A percentile compares a stretch with the other conserved stretches of the same genome.
Conservation (phyloP, 1,140 invertebrate species). For the Drosophila littoralis region DNA sequence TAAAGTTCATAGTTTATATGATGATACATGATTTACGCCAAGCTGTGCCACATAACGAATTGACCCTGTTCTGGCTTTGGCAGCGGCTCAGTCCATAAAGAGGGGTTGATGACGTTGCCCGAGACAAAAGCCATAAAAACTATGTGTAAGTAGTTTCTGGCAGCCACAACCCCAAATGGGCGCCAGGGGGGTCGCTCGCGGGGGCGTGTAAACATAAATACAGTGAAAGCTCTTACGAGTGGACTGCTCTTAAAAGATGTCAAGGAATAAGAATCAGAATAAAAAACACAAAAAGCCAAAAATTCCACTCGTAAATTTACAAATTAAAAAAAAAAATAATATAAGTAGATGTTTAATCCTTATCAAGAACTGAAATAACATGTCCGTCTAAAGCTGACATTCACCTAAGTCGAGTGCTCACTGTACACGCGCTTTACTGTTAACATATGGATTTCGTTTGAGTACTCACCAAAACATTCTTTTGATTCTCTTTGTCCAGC, state of each 20-base stretch:
- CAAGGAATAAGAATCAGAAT: background rate
- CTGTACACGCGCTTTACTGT: background rate
- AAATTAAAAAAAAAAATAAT: no score
- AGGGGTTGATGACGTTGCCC: slow-evolving; percentile 38
- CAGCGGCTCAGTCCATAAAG: slow-evolving; percentile 6
- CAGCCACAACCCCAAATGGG: slow-evolving; percentile 7
- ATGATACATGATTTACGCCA: background rate
- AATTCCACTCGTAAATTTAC: no score
- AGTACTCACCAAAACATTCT: slow-evolving; percentile 89
- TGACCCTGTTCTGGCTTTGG: background rate
- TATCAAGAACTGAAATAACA: no score
- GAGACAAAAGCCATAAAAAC: slow-evolving; percentile 66
- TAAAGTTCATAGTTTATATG: background rate
- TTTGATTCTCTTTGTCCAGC: slow-evolving; percentile 94
- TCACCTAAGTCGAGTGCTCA: background rate
- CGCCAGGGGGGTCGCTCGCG: background rate
- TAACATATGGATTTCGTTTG: background rate
- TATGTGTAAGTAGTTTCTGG: slow-evolving; percentile 48
- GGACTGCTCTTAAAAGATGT: background rate
- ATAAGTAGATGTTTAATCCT: no score
- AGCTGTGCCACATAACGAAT: slow-evolving; percentile 14
- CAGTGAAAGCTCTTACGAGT: background rate
- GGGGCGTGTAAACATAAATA: background rate
- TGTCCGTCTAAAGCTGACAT: no score
- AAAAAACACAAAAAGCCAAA: background rate